phyloP scores from a whole-genome alignment of 2,797 vertebrate species.

The Bradypodion ventrale region DNA sequence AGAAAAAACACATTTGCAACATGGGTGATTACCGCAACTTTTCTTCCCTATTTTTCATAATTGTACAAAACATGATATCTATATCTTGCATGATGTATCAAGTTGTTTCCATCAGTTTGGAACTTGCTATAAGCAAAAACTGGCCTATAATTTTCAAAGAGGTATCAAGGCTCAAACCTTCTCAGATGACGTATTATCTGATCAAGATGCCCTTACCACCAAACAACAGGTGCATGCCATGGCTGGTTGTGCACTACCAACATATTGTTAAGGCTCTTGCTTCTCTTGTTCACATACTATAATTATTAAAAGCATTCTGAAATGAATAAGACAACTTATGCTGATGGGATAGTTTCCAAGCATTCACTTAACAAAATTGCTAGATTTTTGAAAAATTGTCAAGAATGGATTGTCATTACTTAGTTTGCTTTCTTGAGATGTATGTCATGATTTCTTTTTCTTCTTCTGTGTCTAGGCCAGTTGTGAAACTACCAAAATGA shows the following conservation, averaged over 20 bases:
- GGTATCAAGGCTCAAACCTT: neutral
- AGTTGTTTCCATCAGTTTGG: too few species aligned
- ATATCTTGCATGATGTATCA: neutral
- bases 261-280: neutral
- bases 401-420: too few species aligned
- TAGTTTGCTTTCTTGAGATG: conserved; percentile 15
- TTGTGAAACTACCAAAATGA: too few species aligned
- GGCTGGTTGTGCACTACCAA: neutral
- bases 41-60: neutral
- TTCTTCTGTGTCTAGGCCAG: too few species aligned
- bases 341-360: neutral
- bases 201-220: neutral
- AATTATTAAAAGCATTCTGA: neutral
- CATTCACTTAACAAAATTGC: neutral
- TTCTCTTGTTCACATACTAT: neutral
- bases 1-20: too few species aligned
- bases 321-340: neutral
- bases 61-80: neutral
- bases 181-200: neutral
- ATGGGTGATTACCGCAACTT: neutral
- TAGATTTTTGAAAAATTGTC: neutral
- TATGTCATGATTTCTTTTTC: too few species aligned
- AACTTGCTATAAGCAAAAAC: neutral
- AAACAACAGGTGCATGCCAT: neutral
- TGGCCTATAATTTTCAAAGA: neutral